Evolutionary conservation across 2,888 invertebrate species (phyloP).

Genomic region (Cryptocheilus praepositus): DNA sequence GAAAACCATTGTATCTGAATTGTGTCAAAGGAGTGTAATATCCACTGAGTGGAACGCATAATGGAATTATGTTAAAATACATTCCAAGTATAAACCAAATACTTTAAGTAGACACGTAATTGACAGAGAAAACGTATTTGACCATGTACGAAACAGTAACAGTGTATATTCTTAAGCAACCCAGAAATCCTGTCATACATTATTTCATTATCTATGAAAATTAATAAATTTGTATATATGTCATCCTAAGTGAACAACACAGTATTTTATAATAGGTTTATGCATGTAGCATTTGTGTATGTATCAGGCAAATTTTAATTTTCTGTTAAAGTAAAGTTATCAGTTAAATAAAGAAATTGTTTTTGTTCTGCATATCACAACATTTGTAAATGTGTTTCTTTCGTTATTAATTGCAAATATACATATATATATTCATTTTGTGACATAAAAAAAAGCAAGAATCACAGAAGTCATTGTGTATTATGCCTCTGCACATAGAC

Average conservation of each 20-base stretch:
- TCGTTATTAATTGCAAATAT: background rate
- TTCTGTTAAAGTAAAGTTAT: slow-evolving; percentile 1
- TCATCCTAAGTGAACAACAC: background rate
- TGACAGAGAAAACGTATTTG: background rate
- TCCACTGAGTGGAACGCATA: background rate
- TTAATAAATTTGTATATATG: background rate
- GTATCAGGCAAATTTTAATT: background rate
- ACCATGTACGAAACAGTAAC: no score
- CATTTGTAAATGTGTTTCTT: background rate
- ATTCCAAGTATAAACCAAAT: slow-evolving; percentile 17
- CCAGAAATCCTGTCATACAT: background rate
- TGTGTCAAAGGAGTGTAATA: background rate
- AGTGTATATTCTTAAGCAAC: no score
- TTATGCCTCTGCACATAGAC: no score
- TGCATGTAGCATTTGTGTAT: background rate
- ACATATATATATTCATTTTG: no score
- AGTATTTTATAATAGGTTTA: background rate
- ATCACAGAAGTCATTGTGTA: no score
- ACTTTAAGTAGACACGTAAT: background rate
- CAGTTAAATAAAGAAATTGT: background rate
- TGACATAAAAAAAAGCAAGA: no score
- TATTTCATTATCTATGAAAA: background rate
- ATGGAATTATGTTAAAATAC: slow-evolving; percentile 8
- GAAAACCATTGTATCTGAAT: slow-evolving; percentile 1
- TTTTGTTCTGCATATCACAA: background rate